These are phyloP conservation scores for Cyaniris semiargus DNA, from an alignment of 2,888 invertebrate genomes.

Conservation along the genomic window DNA sequence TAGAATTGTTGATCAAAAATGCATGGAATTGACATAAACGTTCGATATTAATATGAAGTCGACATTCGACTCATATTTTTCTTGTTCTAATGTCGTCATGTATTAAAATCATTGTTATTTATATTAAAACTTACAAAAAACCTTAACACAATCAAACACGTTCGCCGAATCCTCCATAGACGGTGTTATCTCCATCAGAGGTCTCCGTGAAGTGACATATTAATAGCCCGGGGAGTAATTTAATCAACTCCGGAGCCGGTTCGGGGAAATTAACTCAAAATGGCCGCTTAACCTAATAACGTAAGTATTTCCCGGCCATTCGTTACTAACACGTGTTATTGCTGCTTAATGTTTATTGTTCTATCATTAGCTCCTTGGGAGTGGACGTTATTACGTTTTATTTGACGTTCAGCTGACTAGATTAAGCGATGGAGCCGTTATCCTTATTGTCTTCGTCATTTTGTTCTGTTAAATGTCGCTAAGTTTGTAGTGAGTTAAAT, in stretches of 20 bases:
- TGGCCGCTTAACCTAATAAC: constrained; percentile 41
- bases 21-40: no score
- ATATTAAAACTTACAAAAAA: neutral
- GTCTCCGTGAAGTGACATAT: constrained; percentile 31
- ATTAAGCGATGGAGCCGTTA: neutral
- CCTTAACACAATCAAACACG: neutral
- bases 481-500: no score
- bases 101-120: no score
- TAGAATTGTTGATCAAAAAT: no score
- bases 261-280: constrained; percentile 44
- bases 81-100: no score
- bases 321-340: constrained; percentile 30
- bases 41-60: no score
- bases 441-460: neutral
- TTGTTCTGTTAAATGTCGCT: neutral
- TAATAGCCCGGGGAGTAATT: constrained; percentile 42
- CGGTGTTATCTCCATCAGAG: neutral
- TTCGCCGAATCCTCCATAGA: neutral
- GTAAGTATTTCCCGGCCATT: constrained; percentile 34
- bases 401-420: neutral
- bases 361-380: constrained; percentile 15
- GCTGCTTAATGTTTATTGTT: constrained; percentile 25
- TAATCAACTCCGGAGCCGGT: constrained; percentile 41
- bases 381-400: constrained; percentile 1
- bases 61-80: no score